phyloP scores from a whole-genome alignment of 2,888 invertebrate species.

The Eristalis arbustorum region DNA sequence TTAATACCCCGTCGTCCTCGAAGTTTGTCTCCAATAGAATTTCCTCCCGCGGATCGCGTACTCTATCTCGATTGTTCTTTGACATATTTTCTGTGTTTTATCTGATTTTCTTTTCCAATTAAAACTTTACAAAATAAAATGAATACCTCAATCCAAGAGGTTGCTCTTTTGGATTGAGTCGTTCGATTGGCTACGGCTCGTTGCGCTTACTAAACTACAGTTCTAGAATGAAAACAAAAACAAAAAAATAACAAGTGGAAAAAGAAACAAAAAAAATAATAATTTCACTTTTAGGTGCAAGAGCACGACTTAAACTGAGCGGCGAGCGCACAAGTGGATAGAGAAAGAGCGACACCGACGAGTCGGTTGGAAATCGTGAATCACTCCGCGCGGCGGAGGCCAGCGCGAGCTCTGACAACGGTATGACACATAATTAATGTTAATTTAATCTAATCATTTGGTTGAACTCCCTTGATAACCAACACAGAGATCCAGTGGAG shows the following conservation, averaged over 20 bases:
- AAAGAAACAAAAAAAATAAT: slow-evolving; percentile 17
- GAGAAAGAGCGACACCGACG: slow-evolving; percentile 14
- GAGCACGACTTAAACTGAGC: slow-evolving; percentile 47
- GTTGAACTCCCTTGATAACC: slow-evolving; percentile 60
- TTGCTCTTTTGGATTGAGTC: neutral
- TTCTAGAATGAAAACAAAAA: slow-evolving; percentile 55
- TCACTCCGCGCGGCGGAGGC: slow-evolving; percentile 16
- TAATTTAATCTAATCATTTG: slow-evolving; percentile 68
- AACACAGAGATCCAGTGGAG: slow-evolving; percentile 42
- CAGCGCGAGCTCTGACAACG: neutral
- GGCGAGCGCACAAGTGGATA: slow-evolving; percentile 29
- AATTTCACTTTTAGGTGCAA: slow-evolving; percentile 60
- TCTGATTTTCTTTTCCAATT: neutral
- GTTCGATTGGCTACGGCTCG: neutral
- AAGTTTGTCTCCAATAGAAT: slow-evolving; percentile 81
- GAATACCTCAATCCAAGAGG: neutral
- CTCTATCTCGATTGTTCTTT: slow-evolving; percentile 76
- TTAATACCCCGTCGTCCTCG: slow-evolving; percentile 80
- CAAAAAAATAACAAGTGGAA: too few relatives aligned
- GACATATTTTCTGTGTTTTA: slow-evolving; percentile 22
- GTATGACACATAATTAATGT: slow-evolving; percentile 66
- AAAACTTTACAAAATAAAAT: neutral
- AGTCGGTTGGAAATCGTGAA: slow-evolving; percentile 28
- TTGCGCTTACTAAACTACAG: slow-evolving; percentile 20
- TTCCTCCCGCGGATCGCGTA: slow-evolving; percentile 80